Evolutionary conservation across 2,888 invertebrate genomes (phyloP).

Genomic region (Saturnia japonica): DNA sequence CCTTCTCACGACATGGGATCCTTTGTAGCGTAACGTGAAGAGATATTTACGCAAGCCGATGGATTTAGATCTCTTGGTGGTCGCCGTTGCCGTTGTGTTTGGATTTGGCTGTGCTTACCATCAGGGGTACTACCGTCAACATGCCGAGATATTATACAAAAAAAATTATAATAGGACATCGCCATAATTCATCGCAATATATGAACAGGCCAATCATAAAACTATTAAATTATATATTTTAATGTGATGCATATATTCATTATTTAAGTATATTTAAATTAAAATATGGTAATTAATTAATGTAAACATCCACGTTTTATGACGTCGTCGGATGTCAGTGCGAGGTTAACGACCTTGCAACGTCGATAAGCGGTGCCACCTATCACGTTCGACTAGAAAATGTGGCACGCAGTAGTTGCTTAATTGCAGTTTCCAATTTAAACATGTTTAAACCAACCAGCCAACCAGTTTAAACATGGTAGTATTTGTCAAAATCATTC

Average conservation of each 20-base stretch:
- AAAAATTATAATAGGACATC: not conserved
- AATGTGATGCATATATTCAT: not conserved
- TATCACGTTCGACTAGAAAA: constrained; percentile 14
- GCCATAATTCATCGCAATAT: not conserved
- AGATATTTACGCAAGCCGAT: too few relatives aligned
- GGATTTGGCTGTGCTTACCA: too few relatives aligned
- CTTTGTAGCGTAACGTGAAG: too few relatives aligned
- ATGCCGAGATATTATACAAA: too few relatives aligned
- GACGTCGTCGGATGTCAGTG: constrained; percentile 10
- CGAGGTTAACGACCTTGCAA: constrained; percentile 4
- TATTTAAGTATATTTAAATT: not conserved
- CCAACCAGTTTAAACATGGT: not conserved
- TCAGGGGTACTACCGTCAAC: too few relatives aligned
- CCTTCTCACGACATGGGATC: too few relatives aligned
- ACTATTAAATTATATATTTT: not conserved
- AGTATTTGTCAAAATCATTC: not conserved
- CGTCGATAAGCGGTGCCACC: constrained; percentile 14
- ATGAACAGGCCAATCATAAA: not conserved
- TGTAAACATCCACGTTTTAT: constrained; percentile 3
- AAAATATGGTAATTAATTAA: not conserved
- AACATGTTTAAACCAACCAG: too few relatives aligned
- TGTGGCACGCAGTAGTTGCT: constrained; percentile 8
- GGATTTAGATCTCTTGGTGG: too few relatives aligned
- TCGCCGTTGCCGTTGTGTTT: too few relatives aligned
- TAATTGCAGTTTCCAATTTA: constrained; percentile 10